phyloP scores from a whole-genome alignment of 2,797 vertebrate genomes.

The Clarias laeviceps region DNA sequence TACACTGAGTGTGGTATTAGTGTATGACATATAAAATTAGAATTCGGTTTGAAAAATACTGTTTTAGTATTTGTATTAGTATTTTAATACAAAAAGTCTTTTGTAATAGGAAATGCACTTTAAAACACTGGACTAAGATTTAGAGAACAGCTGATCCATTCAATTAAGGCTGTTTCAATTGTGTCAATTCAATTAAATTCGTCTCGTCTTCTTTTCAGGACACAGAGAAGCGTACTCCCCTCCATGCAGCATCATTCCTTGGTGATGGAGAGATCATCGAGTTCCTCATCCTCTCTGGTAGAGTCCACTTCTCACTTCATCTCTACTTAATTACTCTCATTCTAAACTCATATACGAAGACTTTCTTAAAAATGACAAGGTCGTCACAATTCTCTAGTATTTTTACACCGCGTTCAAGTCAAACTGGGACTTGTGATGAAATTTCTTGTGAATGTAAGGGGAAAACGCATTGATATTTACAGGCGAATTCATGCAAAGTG shows the following conservation, averaged over 20 bases:
- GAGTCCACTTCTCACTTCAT: conserved; percentile 15
- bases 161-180: not conserved
- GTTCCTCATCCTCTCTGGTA: conserved; percentile 96
- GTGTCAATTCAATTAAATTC: not conserved
- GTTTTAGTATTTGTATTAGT: too few relatives aligned
- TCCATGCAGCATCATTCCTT: conserved; percentile 92
- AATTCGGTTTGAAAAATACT: too few relatives aligned
- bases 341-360: not conserved
- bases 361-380: not conserved
- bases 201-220: conserved; percentile 74
- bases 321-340: not conserved
- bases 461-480: too few relatives aligned
- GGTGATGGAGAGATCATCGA: conserved; percentile 96
- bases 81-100: not conserved
- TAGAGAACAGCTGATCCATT: not conserved
- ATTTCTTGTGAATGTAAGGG: too few relatives aligned
- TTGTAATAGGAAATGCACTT: not conserved
- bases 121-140: not conserved
- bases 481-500: too few relatives aligned
- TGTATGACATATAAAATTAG: too few relatives aligned
- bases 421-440: too few relatives aligned
- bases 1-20: too few relatives aligned
- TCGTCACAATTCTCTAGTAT: not conserved
- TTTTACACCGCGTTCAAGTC: too few relatives aligned
- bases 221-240: conserved; percentile 91